Evolutionary conservation across 2,888 invertebrate species (phyloP).

Genomic region (Leptothorax acervorum): DNA sequence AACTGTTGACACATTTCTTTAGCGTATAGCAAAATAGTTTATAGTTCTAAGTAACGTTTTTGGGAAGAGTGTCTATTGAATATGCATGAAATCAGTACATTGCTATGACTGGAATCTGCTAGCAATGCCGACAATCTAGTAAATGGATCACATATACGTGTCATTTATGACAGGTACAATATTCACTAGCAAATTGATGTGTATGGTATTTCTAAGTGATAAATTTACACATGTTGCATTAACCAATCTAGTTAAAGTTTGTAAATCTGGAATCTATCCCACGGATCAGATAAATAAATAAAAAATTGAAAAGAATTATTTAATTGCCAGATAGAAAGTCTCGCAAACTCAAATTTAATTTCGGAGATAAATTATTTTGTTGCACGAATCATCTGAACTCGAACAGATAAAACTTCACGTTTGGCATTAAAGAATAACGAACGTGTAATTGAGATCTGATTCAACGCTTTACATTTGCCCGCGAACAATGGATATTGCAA

Average conservation of each 20-base stretch:
- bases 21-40: neutral
- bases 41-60: neutral
- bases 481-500: neutral
- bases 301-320: neutral
- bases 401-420: neutral
- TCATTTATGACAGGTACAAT: neutral
- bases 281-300: neutral
- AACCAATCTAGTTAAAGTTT: neutral
- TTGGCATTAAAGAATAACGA: slow-evolving; percentile 1
- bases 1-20: neutral
- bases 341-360: neutral
- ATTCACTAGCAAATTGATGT: neutral
- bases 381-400: neutral
- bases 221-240: neutral
- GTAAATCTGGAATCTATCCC: neutral
- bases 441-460: slow-evolving; percentile 5
- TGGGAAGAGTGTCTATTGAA: neutral
- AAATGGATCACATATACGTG: neutral
- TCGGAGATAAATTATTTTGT: neutral
- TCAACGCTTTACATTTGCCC: slow-evolving; percentile 14
- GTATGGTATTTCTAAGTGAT: neutral
- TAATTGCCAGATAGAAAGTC: neutral
- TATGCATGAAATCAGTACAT: neutral
- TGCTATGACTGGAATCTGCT: slow-evolving; percentile 7
- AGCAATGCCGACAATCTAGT: slow-evolving; percentile 7